These are phyloP conservation scores for Drosophila tripunctata DNA, from an alignment of 2,888 invertebrate species.

Conservation along the genomic window DNA sequence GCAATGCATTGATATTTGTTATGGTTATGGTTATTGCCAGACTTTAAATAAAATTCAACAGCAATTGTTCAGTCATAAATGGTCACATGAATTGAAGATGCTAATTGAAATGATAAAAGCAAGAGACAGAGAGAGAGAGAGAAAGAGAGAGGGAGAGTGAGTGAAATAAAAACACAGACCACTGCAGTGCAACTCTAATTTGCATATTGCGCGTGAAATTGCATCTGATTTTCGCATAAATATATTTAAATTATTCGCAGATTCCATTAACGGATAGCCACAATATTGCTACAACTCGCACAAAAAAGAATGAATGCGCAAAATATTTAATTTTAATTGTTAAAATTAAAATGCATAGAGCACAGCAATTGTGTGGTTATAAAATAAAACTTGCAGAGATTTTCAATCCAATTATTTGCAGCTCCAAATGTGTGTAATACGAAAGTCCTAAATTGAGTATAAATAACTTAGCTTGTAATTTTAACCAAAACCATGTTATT, in stretches of 20 bases:
- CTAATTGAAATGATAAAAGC: conserved; percentile 15
- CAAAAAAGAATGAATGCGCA: neutral
- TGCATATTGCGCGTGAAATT: neutral
- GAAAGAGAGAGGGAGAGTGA: neutral
- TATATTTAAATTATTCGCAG: neutral
- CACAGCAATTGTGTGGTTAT: neutral
- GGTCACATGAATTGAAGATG: conserved; percentile 21
- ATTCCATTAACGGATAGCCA: neutral
- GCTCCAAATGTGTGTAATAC: neutral
- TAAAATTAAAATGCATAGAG: neutral
- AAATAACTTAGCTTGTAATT: neutral
- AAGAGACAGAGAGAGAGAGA: neutral
- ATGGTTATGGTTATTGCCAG: conserved; percentile 3
- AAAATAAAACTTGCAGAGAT: neutral
- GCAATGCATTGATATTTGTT: conserved; percentile 11
- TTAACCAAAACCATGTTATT: neutral
- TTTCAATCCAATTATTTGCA: neutral
- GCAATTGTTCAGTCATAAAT: conserved; percentile 11
- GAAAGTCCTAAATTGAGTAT: neutral
- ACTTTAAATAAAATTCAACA: conserved; percentile 19
- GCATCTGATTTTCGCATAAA: neutral
- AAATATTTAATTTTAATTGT: neutral
- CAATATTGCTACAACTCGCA: neutral
- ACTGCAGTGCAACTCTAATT: neutral
- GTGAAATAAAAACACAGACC: neutral